Evolutionary conservation across 1,140 invertebrate species (phyloP), one percentile per base, ranked within the genome.

Genomic region (Trichomalopsis sarcophagae): DNA sequence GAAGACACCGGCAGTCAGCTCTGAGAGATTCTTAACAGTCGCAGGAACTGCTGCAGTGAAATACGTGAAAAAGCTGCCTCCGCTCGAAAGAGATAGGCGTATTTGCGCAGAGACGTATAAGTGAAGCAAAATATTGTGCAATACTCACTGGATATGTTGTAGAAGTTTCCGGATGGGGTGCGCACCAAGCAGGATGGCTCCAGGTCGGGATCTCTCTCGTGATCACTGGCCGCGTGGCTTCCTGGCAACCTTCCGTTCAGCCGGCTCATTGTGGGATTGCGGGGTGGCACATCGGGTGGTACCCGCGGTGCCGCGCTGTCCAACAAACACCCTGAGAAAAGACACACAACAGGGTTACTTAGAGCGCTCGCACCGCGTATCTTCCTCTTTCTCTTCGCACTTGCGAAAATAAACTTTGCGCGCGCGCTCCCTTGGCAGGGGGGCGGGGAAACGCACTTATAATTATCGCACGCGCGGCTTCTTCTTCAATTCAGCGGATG

Each of bases 131-230:
- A 44, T 44, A 44, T 44, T 44, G 14, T 66, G 23, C 4, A 17
- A 86, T 86, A 91, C 92, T 92, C 85, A 93, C 96, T 96, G 93
- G 97, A 97, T 95, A 98, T 97, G 90, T 92, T 93, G 94, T 98
- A 98, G 91, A 98, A 97, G 94, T 97, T 98, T 90, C 97, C 97
- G 86, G 97, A 97, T 87, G 97, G 96, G 82, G 97, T 98, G 92
- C 97, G 95, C 89, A 98, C 97, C 89, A 98, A 95, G 93, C 97
- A 98, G 91, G 97, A 97, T 87, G 97, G 97, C 93, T 98, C 97
- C 93, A 98, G 97, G 92, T 98, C 97, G 88, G 94, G 95, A 91
- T 94, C 94, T 92, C 97, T 96, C 89, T 96, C 95, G 90, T 96
- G 95, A 88, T 94, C 94, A 89, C 93, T 94, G 78, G 92, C 89